phyloP scores from a whole-genome alignment of 1,140 invertebrate species.

The Bombus affinis region DNA sequence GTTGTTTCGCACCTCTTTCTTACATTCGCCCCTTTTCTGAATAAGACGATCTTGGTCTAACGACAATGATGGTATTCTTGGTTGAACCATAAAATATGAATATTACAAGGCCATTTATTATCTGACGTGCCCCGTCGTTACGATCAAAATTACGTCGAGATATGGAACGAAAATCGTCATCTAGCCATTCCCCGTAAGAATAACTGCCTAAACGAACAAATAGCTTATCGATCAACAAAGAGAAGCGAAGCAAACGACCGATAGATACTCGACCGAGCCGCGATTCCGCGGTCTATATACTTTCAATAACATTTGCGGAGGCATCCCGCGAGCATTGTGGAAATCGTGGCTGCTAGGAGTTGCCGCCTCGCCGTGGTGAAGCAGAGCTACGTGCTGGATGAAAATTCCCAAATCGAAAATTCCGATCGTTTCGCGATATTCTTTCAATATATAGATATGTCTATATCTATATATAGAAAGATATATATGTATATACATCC shows the following conservation, averaged over 20 bases:
- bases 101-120: neutral
- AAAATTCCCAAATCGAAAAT: conserved; percentile 23
- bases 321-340: neutral
- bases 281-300: neutral
- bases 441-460: neutral
- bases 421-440: conserved; percentile 2
- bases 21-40: neutral
- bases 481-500: neutral
- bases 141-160: neutral
- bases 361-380: no score
- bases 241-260: neutral
- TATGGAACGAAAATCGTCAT: neutral
- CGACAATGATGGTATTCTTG: neutral
- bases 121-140: no score
- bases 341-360: conserved; percentile 5
- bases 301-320: conserved; percentile 17
- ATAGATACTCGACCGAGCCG: neutral
- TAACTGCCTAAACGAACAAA: neutral
- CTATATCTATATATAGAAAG: neutral
- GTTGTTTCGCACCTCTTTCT: neutral
- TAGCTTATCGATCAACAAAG: neutral
- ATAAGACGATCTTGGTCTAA: neutral
- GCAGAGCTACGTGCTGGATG: neutral
- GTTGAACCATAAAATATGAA: neutral
- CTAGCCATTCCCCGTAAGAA: neutral